Conservation (phyloP, 2,797 vertebrate genomes). For the Sebastes dallii region DNA sequence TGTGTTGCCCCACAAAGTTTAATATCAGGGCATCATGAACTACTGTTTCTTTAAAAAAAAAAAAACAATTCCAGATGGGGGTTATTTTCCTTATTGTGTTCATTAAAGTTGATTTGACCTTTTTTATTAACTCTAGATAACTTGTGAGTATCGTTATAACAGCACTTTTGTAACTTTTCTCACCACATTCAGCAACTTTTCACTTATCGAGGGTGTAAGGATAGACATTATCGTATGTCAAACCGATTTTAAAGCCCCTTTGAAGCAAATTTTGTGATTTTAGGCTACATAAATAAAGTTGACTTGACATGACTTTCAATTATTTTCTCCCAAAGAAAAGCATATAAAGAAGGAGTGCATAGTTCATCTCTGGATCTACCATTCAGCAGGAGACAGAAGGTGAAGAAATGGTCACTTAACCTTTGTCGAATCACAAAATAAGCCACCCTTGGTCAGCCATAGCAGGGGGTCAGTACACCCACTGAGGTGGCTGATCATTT, state of each 20-base stretch:
- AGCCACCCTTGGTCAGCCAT: slow-evolving; percentile 38
- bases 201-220: neutral
- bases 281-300: neutral
- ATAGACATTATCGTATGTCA: neutral
- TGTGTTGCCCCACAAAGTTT: neutral
- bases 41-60: neutral
- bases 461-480: slow-evolving; percentile 54
- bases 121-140: neutral
- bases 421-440: slow-evolving; percentile 63
- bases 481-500: slow-evolving; percentile 57
- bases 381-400: slow-evolving; percentile 41
- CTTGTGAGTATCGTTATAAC: neutral
- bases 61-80: neutral
- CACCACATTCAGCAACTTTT: neutral
- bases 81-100: neutral
- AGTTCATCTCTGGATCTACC: slow-evolving; percentile 4
- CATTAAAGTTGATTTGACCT: neutral
- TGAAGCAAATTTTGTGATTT: neutral
- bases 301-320: neutral
- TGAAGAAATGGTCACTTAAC: slow-evolving; percentile 69
- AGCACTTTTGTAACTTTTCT: neutral
- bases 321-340: neutral
- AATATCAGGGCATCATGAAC: neutral
- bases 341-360: neutral
- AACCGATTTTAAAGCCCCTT: neutral